Conservation (phyloP, 2,888 invertebrate genomes). For the Oegoconia quadripuncta region DNA sequence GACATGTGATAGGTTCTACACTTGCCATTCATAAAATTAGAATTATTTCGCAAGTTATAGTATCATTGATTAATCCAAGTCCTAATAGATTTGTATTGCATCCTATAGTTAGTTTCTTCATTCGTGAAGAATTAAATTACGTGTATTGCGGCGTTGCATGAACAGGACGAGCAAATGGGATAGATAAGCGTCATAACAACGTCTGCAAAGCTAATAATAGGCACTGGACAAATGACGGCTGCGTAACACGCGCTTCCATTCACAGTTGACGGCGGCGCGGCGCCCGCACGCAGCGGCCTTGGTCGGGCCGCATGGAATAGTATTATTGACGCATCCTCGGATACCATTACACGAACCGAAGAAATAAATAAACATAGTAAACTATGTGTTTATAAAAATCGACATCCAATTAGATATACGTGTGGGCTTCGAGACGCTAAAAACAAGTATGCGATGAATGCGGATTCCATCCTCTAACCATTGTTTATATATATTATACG, state of each 20-base stretch:
- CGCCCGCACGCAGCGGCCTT: conserved; percentile 50
- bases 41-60: no score
- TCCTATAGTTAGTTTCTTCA: no score
- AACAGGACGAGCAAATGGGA: conserved; percentile 3
- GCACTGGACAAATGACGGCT: conserved; percentile 41
- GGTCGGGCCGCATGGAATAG: conserved; percentile 57
- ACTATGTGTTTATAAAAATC: background rate
- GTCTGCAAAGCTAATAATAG: conserved; percentile 55
- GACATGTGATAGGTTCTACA: no score
- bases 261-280: conserved; percentile 37
- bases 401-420: no score
- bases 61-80: no score
- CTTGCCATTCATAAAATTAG: no score
- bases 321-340: conserved; percentile 54
- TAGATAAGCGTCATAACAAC: conserved; percentile 29
- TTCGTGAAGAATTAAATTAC: no score
- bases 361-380: conserved; percentile 22
- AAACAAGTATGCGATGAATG: no score
- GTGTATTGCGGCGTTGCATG: background rate
- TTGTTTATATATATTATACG: no score
- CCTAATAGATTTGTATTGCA: no score
- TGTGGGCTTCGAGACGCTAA: no score
- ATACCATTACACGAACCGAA: conserved; percentile 20
- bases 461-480: no score
- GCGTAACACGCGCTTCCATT: conserved; percentile 62